A percentile compares a stretch with the other conserved stretches of the same genome.
Evolutionary conservation across 1,140 invertebrate genomes (phyloP).

Genomic region (Lordiphosa collinella): DNA sequence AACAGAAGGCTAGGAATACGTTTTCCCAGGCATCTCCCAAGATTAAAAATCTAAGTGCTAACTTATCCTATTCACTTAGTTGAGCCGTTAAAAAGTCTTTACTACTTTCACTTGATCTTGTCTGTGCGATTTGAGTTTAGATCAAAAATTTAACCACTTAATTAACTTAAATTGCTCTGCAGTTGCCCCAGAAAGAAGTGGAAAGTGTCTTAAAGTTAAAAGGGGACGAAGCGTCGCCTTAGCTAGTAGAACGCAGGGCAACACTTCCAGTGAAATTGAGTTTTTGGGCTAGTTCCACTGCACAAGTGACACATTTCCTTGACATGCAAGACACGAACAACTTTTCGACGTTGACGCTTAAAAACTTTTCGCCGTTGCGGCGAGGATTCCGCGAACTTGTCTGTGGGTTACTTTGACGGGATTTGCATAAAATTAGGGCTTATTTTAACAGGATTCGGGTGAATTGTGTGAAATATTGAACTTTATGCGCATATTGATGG

Average conservation of each 20-base stretch:
- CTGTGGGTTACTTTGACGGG: conserved; percentile 50
- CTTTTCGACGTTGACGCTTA: conserved; percentile 67
- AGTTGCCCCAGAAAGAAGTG: conserved; percentile 10
- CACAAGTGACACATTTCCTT: conserved; percentile 63
- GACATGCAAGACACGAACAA: conserved; percentile 72
- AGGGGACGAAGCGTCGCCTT: conserved; percentile 29
- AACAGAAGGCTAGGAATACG: no score
- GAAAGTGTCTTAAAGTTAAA: conserved; percentile 9
- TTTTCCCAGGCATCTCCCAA: no score
- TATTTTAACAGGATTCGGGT: conserved; percentile 67
- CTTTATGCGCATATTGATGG: conserved; percentile 73
- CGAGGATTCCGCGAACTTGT: conserved; percentile 52
- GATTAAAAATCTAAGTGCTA: no score
- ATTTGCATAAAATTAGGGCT: conserved; percentile 76
- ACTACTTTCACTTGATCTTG: background rate
- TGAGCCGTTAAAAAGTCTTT: no score
- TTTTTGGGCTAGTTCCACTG: conserved; percentile 13
- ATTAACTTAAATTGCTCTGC: conserved; percentile 66
- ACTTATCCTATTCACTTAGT: no score
- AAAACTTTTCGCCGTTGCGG: conserved; percentile 50
- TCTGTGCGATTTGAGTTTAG: conserved; percentile 35
- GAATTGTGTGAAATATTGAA: conserved; percentile 70
- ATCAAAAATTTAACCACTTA: conserved; percentile 57
- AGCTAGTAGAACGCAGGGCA: conserved; percentile 42
- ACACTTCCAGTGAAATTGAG: conserved; percentile 13